A percentile compares a stretch with the other conserved stretches of the same genome.
phyloP scores from a whole-genome alignment of 2,888 invertebrate species.

The Dorcus parallelipipedus region DNA sequence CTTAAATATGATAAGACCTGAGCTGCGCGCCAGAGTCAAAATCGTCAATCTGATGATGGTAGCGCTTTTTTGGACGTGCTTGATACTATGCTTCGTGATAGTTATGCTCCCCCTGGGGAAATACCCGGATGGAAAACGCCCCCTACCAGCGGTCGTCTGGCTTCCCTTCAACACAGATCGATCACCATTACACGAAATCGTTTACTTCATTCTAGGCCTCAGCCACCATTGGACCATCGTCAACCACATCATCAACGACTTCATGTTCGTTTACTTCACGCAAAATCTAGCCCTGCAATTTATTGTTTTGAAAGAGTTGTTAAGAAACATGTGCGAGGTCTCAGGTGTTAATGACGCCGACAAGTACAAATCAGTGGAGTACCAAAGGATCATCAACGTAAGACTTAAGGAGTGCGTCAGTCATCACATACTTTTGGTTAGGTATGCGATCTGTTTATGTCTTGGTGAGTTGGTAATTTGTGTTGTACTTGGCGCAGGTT shows the following conservation, averaged over 20 bases:
- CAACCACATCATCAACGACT: constrained; percentile 11
- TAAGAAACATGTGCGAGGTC: constrained; percentile 8
- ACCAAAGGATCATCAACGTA: constrained; percentile 9
- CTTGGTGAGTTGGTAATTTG: no score
- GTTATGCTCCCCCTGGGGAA: constrained; percentile 13
- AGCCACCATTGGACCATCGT: constrained; percentile 11
- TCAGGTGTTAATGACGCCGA: background rate
- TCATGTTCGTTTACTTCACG: constrained; percentile 14
- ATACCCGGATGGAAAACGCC: constrained; percentile 14
- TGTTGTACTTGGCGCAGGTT: background rate
- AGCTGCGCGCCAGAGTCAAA: background rate
- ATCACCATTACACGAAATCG: constrained; percentile 10
- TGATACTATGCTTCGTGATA: background rate
- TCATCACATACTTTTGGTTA: constrained; percentile 14
- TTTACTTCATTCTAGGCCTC: constrained; percentile 2
- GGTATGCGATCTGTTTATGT: constrained; percentile 1
- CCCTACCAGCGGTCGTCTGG: constrained; percentile 14
- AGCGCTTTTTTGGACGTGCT: background rate
- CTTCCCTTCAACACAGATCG: constrained; percentile 14
- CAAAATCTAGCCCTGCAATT: constrained; percentile 17
- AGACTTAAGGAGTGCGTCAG: constrained; percentile 10
- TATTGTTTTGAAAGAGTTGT: constrained; percentile 7
- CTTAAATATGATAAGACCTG: constrained; percentile 1
- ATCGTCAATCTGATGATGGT: constrained; percentile 3
- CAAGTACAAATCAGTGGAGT: constrained; percentile 6